Conservation (phyloP, 2,888 invertebrate species). For the Stegophylla sp. region DNA sequence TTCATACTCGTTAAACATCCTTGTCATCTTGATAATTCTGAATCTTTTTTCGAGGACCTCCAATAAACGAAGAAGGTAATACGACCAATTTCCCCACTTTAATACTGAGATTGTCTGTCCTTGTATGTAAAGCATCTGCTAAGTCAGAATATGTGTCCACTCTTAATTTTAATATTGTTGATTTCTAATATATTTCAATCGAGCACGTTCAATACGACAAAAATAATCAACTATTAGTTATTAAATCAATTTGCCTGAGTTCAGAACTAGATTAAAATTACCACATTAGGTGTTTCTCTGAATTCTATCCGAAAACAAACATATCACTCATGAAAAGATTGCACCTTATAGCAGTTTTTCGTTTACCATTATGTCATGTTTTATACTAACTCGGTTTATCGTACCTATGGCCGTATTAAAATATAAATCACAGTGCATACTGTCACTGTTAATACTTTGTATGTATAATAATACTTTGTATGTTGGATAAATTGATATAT, state of each 20-base stretch:
- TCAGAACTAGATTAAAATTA: neutral
- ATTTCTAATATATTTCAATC: no score
- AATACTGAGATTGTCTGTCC: no score
- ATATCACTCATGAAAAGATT: no score
- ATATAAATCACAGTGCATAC: neutral
- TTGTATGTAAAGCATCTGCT: no score
- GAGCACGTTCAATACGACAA: neutral
- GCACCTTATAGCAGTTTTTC: neutral
- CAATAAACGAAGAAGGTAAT: conserved; percentile 30
- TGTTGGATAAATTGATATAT: neutral
- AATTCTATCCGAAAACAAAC: no score
- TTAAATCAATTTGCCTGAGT: neutral
- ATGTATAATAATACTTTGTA: neutral
- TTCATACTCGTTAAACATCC: no score
- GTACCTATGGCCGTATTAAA: conserved; percentile 6
- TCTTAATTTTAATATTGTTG: no score
- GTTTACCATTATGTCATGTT: conserved; percentile 7
- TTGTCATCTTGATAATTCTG: conserved; percentile 42
- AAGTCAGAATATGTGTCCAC: no score
- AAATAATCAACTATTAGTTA: neutral
- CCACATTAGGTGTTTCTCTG: no score
- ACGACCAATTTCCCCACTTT: no score
- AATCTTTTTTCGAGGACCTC: conserved; percentile 44
- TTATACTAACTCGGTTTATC: neutral
- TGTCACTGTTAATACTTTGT: neutral